These are phyloP conservation scores for Oedothorax gibbosus DNA, from an alignment of 1,140 invertebrate genomes.

Conservation along the genomic window DNA sequence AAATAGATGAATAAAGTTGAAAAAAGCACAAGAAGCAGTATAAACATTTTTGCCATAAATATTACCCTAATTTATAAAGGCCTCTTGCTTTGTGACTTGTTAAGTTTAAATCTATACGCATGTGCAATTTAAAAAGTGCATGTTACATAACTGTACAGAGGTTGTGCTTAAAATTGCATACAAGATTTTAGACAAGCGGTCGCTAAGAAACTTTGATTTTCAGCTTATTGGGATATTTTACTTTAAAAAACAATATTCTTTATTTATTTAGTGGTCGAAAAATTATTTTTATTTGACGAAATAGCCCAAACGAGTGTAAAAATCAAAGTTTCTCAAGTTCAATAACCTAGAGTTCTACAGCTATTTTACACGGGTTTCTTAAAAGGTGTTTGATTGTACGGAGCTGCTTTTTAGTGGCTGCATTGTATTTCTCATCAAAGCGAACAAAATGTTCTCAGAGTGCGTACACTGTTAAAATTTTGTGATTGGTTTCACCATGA, in stretches of 20 bases:
- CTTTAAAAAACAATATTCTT: not conserved
- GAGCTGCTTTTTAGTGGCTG: constrained; percentile 41
- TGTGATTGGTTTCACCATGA: no score
- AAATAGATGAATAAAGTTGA: not conserved
- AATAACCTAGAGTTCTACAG: not conserved
- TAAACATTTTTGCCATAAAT: not conserved
- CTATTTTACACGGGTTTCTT: not conserved
- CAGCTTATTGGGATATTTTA: not conserved
- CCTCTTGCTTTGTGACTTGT: constrained; percentile 32
- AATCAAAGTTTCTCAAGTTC: not conserved
- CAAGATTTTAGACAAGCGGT: constrained; percentile 5
- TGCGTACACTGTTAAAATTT: no score
- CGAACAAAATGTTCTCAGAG: not conserved
- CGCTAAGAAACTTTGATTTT: constrained; percentile 22
- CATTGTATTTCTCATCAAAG: constrained; percentile 15
- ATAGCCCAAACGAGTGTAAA: not conserved
- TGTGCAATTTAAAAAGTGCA: constrained; percentile 33
- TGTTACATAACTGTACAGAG: constrained; percentile 46
- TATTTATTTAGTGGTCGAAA: not conserved
- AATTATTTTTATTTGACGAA: not conserved
- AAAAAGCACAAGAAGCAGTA: constrained; percentile 14
- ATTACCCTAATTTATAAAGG: constrained; percentile 28
- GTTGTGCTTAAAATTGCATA: constrained; percentile 28
- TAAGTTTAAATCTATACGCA: constrained; percentile 38
- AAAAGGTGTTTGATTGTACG: constrained; percentile 51